Evolutionary conservation across 2,888 invertebrate genomes (phyloP).

Genomic region (Zaprionus obscuricornis): DNA sequence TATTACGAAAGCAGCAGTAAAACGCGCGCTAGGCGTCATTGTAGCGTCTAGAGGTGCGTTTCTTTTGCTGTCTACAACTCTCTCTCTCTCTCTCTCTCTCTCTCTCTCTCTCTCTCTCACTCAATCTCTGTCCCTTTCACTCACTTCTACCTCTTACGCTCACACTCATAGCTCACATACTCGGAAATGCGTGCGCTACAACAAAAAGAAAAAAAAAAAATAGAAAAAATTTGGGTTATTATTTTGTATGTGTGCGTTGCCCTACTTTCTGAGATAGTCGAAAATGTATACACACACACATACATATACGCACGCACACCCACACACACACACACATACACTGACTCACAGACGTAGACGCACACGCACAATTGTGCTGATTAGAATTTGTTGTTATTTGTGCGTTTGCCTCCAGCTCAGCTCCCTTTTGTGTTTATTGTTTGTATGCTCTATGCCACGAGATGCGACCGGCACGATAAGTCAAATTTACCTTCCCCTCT

Average conservation of each 20-base stretch:
- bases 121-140: not conserved
- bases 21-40: too few relatives aligned
- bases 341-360: not conserved
- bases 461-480: conserved; percentile 58
- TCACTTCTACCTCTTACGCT: conserved; percentile 10
- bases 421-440: not conserved
- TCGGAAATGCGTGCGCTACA: conserved; percentile 69
- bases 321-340: conserved; percentile 9
- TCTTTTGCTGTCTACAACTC: too few relatives aligned
- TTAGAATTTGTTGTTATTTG: conserved; percentile 36
- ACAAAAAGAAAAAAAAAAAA: too few relatives aligned
- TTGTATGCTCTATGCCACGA: conserved; percentile 34
- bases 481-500: not conserved
- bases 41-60: too few relatives aligned
- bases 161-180: conserved; percentile 3
- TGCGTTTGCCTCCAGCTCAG: conserved; percentile 28
- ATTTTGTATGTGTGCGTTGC: conserved; percentile 63
- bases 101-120: conserved; percentile 2
- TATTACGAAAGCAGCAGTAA: too few relatives aligned
- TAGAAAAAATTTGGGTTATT: conserved; percentile 74
- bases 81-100: too few relatives aligned
- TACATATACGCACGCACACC: conserved; percentile 15
- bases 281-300: too few relatives aligned
- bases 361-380: conserved; percentile 48
- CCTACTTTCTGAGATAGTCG: conserved; percentile 65